phyloP scores from a whole-genome alignment of 2,888 invertebrate species.

The Xylota sylvarum region DNA sequence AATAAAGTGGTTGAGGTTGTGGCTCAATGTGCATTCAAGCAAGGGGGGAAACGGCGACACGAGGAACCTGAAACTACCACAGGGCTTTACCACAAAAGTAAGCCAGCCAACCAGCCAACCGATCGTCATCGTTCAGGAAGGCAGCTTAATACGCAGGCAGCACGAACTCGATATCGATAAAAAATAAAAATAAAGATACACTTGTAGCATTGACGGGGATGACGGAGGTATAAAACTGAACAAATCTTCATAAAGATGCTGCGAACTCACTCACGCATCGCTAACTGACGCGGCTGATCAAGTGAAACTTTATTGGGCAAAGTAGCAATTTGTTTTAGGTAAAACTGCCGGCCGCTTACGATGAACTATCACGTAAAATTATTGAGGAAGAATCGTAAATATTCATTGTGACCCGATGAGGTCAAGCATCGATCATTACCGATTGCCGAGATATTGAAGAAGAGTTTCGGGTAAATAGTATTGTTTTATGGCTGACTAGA shows the following conservation, averaged over 20 bases:
- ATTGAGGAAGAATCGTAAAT: conserved; percentile 55
- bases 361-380: conserved; percentile 54
- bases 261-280: conserved; percentile 52
- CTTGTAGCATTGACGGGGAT: not conserved
- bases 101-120: conserved; percentile 29
- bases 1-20: conserved; percentile 32
- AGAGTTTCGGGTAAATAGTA: not conserved
- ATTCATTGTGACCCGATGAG: conserved; percentile 41
- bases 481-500: not conserved
- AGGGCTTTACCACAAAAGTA: conserved; percentile 48
- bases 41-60: conserved; percentile 1
- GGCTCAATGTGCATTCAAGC: conserved; percentile 40
- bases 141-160: conserved; percentile 46
- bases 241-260: conserved; percentile 23
- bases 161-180: conserved; percentile 43
- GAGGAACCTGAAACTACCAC: conserved; percentile 36
- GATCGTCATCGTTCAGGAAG: conserved; percentile 53
- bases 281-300: conserved; percentile 17
- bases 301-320: conserved; percentile 49
- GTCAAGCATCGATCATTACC: conserved; percentile 52
- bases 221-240: not conserved
- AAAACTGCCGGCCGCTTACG: conserved; percentile 2
- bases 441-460: conserved; percentile 23
- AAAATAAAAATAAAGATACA: conserved; percentile 12
- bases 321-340: conserved; percentile 37